Evolutionary conservation across 1,140 invertebrate species (phyloP).

Genomic region (Idris sp.): DNA sequence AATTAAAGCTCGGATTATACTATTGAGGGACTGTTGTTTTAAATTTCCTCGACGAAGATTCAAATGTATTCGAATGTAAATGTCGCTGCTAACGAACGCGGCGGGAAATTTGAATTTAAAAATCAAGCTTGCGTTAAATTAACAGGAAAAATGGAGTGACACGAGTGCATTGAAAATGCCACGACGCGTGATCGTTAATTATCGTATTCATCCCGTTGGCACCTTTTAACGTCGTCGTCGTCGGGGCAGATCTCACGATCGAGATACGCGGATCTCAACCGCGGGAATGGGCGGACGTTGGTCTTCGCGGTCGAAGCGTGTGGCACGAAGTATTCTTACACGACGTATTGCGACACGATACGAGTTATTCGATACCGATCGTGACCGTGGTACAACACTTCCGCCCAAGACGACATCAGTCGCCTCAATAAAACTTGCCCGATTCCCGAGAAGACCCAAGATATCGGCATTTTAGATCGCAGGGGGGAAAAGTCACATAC

Average conservation of each 20-base stretch:
- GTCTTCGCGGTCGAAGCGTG: slow-evolving; percentile 55
- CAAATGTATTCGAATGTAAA: no score
- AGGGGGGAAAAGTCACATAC: slow-evolving; percentile 12
- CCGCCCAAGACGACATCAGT: slow-evolving; percentile 48
- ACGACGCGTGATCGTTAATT: slow-evolving; percentile 55
- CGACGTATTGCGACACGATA: slow-evolving; percentile 62
- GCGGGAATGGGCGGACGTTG: slow-evolving; percentile 47
- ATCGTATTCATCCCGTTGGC: slow-evolving; percentile 51
- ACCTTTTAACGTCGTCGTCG: slow-evolving; percentile 43
- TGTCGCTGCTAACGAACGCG: no score
- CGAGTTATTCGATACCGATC: slow-evolving; percentile 63
- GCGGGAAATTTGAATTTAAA: slow-evolving; percentile 22
- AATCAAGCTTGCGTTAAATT: not conserved
- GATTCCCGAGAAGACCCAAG: slow-evolving; percentile 33
- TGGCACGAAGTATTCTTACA: slow-evolving; percentile 60
- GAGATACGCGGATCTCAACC: slow-evolving; percentile 49
- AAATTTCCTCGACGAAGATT: no score
- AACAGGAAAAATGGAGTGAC: slow-evolving; percentile 11
- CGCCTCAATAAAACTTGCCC: slow-evolving; percentile 36
- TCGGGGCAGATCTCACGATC: slow-evolving; percentile 47
- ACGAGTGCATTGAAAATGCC: slow-evolving; percentile 36
- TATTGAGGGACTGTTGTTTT: no score
- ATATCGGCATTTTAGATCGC: slow-evolving; percentile 51
- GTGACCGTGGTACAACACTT: slow-evolving; percentile 53
- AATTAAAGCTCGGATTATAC: slow-evolving; percentile 1